Evolutionary conservation across 1,140 invertebrate species (phyloP), one percentile per base, ranked within the genome.

Genomic region (Ruditapes philippinarum): DNA sequence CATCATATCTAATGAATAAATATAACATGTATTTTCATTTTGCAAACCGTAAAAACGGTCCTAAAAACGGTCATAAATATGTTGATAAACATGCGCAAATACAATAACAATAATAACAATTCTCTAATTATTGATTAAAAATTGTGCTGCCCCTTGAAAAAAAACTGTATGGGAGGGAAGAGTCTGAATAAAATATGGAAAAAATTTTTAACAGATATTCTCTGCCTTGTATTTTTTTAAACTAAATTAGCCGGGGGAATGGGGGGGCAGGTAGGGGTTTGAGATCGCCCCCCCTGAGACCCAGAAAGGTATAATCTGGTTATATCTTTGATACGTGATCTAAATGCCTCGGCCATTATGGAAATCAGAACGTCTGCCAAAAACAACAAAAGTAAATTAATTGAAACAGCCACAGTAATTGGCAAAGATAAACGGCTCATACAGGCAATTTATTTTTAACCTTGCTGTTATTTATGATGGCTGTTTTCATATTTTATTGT

Each of bases 371-470:
- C 22, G 17, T 70, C 12, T 70, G 65, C 65, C 65, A 40, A 70
- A 40, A 70, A 36, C 25, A 70, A 36, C 25, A 33, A 38, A 38
- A 70, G 17, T 70, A 70, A 17, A 70, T 70, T 70, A 70, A 70
- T 38, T 65, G 60, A 36, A 70, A 70, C 65, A 70, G 36, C 33
- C 65, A 70, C 33, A 38, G 33, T 38, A 70, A 70, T 70, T 70
- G 65, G 65, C 65, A 70, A 70, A 9, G n/a, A 28, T 62, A 4
- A 28, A 45, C 5, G 25, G 28, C n/a, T 62, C 25, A 62, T 28
- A 28, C 4, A 62, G 57, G 5, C 57, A 62, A 62, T 62, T 62
- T 62, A 62, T 62, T 62, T 62, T 62, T 62, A 62, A 62, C 57
- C 9, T 62, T 25, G 25, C 19, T n/a, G 22, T 54, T 54, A 54